Percentiles rank a stretch among this genome's conserved stretches.
Evolutionary conservation across 2,888 invertebrate species (phyloP).

Genomic region (Seladonia tumulorum): DNA sequence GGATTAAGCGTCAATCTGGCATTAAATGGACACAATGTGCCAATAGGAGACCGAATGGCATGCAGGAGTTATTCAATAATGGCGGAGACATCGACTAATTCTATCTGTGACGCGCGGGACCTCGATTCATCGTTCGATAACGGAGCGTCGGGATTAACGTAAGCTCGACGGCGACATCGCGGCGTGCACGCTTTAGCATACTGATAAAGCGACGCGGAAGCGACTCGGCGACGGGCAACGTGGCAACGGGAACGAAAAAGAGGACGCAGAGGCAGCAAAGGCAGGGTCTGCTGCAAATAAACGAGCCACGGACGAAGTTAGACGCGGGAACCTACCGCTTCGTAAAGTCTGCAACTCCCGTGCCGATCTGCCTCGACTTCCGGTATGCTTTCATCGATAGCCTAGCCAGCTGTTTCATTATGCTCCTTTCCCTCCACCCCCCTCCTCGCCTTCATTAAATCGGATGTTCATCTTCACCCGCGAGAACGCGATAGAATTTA

Average conservation of each 20-base stretch:
- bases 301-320: constrained; percentile 30
- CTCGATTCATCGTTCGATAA: constrained; percentile 18
- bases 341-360: constrained; percentile 9
- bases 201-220: constrained; percentile 39
- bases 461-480: not conserved
- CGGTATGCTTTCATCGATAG: constrained; percentile 26
- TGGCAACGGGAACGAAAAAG: constrained; percentile 9
- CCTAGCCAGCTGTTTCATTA: constrained; percentile 13
- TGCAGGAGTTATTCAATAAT: constrained; percentile 2
- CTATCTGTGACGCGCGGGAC: constrained; percentile 1
- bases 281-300: constrained; percentile 11
- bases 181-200: constrained; percentile 49
- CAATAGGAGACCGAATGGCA: not conserved
- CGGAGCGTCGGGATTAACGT: constrained; percentile 11
- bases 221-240: constrained; percentile 6
- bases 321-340: constrained; percentile 17
- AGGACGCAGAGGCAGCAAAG: constrained; percentile 19
- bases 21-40: not conserved
- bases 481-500: not conserved
- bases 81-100: not conserved
- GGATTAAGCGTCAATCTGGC: not conserved
- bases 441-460: constrained; percentile 36
- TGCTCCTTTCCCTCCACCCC: constrained; percentile 3
- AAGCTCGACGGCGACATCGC: constrained; percentile 16
- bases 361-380: constrained; percentile 18